Evolutionary conservation across 1,140 invertebrate species (phyloP).

Genomic region (Orius insidiosus): DNA sequence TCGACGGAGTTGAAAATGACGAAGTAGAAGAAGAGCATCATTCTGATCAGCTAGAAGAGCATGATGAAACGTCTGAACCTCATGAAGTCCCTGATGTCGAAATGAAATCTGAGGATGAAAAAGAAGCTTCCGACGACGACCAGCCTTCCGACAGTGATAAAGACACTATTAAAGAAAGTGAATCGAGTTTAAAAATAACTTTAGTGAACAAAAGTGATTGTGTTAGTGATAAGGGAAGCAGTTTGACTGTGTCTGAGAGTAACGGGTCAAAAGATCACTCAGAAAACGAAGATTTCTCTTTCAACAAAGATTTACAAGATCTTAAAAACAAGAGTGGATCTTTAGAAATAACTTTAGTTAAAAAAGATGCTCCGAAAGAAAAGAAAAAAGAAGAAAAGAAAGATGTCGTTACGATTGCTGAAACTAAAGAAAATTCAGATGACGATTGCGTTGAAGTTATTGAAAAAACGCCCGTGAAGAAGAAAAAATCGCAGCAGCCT

Average conservation of each 20-base stretch:
- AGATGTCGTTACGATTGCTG: constrained; percentile 1
- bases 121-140: constrained; percentile 17
- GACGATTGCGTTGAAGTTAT: constrained; percentile 19
- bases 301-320: constrained; percentile 12
- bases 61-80: constrained; percentile 14
- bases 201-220: constrained; percentile 16
- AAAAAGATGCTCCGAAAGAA: not conserved
- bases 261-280: constrained; percentile 15
- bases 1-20: too few relatives aligned
- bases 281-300: constrained; percentile 10
- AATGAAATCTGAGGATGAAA: not conserved
- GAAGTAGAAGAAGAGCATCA: constrained; percentile 12
- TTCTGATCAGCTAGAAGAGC: too few relatives aligned
- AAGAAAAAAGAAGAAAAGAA: constrained; percentile 1
- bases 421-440: constrained; percentile 22
- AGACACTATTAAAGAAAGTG: not conserved
- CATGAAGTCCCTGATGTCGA: constrained; percentile 14
- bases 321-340: constrained; percentile 6
- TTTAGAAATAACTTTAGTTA: constrained; percentile 12
- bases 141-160: constrained; percentile 20
- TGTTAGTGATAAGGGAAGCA: constrained; percentile 15
- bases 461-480: constrained; percentile 21
- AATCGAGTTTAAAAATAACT: constrained; percentile 6
- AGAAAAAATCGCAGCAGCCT: constrained; percentile 27
- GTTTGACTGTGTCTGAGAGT: constrained; percentile 20